phyloP scores from a whole-genome alignment of 2,888 invertebrate genomes.

The Sabellastarte sp. region DNA sequence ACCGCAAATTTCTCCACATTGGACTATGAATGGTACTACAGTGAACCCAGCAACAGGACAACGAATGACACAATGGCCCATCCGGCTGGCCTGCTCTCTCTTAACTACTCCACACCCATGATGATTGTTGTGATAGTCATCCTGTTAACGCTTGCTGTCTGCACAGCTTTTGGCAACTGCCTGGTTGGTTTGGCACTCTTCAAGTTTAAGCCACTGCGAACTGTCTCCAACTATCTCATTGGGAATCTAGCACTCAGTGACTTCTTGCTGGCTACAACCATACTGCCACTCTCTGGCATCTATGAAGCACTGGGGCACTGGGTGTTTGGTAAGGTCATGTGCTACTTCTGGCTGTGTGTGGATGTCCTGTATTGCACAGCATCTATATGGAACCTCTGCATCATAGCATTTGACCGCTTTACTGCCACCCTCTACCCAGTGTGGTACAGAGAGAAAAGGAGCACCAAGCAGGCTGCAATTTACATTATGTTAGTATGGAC shows the following conservation, averaged over 20 bases:
- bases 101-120: constrained; percentile 19
- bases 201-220: constrained; percentile 42
- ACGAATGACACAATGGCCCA: background rate
- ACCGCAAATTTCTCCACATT: no score
- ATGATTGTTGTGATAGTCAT: constrained; percentile 43
- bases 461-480: constrained; percentile 46
- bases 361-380: constrained; percentile 60
- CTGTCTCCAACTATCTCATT: constrained; percentile 59
- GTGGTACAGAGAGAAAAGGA: constrained; percentile 56
- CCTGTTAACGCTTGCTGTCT: constrained; percentile 46
- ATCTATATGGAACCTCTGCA: constrained; percentile 59
- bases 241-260: constrained; percentile 59
- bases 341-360: constrained; percentile 62
- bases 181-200: constrained; percentile 54
- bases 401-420: constrained; percentile 58
- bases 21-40: no score
- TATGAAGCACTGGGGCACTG: constrained; percentile 56
- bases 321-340: constrained; percentile 54
- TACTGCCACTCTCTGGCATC: constrained; percentile 55
- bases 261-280: constrained; percentile 54
- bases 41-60: no score
- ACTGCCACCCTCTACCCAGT: constrained; percentile 59
- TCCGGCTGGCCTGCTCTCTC: constrained; percentile 8
- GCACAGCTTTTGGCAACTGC: constrained; percentile 55
- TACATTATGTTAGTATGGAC: constrained; percentile 58